Conservation (phyloP, 2,888 invertebrate genomes). For the Rhingia rostrata region DNA sequence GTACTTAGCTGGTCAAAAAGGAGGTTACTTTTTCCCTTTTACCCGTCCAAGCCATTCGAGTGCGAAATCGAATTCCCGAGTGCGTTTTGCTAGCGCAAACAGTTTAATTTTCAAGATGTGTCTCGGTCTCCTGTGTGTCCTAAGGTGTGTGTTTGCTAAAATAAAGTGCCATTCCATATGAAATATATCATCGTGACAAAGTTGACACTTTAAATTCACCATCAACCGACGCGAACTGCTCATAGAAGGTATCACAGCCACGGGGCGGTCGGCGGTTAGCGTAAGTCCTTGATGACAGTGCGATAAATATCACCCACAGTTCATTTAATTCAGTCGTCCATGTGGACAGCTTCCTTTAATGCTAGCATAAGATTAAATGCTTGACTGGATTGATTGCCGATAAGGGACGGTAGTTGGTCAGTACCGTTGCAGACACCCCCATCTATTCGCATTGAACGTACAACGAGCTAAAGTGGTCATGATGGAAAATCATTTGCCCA, state of each 20-base stretch:
- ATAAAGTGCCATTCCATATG: neutral
- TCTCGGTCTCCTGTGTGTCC: neutral
- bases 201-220: slow-evolving; percentile 1
- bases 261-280: neutral
- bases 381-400: slow-evolving; percentile 50
- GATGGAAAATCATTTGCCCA: neutral
- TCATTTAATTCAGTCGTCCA: slow-evolving; percentile 44
- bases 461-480: neutral
- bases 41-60: slow-evolving; percentile 13
- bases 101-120: slow-evolving; percentile 11
- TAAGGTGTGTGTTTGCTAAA: neutral
- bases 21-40: neutral
- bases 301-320: slow-evolving; percentile 45
- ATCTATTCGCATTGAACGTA: neutral
- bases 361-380: slow-evolving; percentile 52
- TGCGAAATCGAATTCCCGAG: slow-evolving; percentile 54
- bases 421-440: neutral
- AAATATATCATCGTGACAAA: neutral
- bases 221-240: neutral
- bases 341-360: slow-evolving; percentile 32
- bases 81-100: slow-evolving; percentile 9
- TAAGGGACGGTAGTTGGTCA: slow-evolving; percentile 18
- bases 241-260: neutral
- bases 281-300: neutral
- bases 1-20: neutral